Conservation (phyloP, 2,888 invertebrate species). For the Dioctria rufipes region DNA sequence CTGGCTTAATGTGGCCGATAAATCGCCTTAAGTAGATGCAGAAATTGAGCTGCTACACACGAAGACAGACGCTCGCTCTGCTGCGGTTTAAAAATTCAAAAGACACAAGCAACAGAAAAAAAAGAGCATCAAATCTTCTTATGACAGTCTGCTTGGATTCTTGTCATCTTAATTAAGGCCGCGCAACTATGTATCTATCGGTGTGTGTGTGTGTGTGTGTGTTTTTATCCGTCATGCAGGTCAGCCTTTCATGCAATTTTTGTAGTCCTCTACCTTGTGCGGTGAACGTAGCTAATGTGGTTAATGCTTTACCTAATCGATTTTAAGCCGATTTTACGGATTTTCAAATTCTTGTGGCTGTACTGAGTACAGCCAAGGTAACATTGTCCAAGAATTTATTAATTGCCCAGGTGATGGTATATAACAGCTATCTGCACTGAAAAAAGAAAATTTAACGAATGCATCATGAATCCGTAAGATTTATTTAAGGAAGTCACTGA, state of each 20-base stretch:
- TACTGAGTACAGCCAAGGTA: neutral
- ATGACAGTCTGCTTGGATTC: constrained; percentile 52
- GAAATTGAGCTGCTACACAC: neutral
- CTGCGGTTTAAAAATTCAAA: too few species aligned
- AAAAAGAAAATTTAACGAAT: constrained; percentile 1
- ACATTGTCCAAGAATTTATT: constrained; percentile 10
- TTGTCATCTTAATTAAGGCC: constrained; percentile 54
- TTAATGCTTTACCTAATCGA: constrained; percentile 47
- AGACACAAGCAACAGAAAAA: constrained; percentile 18
- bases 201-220: neutral
- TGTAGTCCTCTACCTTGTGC: neutral
- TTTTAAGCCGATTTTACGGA: constrained; percentile 49
- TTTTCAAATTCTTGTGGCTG: constrained; percentile 24
- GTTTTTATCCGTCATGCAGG: too few species aligned
- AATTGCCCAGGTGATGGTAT: neutral
- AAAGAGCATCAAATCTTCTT: constrained; percentile 45
- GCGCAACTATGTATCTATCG: constrained; percentile 24
- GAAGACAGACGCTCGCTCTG: neutral
- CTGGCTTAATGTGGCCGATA: constrained; percentile 48
- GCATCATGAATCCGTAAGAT: constrained; percentile 6
- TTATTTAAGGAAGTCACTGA: constrained; percentile 20
- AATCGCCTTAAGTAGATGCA: constrained; percentile 52
- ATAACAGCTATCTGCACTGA: neutral
- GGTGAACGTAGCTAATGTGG: constrained; percentile 38
- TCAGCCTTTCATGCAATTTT: constrained; percentile 14